phyloP scores from a whole-genome alignment of 2,888 invertebrate genomes.

The Micropterix aruncella region DNA sequence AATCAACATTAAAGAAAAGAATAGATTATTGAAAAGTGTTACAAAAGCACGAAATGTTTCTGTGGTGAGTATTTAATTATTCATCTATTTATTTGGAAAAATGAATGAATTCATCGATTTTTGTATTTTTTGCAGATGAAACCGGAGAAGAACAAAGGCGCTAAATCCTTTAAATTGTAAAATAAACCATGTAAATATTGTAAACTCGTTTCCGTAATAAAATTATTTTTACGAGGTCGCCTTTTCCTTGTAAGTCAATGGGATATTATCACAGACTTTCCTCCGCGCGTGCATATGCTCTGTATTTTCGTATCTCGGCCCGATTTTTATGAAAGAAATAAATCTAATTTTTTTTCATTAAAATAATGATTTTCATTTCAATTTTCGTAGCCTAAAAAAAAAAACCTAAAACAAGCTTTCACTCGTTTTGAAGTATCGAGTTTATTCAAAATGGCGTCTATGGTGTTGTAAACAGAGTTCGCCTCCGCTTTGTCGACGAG shows the following conservation, averaged over 20 bases:
- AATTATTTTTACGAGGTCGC: no score
- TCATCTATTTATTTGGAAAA: not conserved
- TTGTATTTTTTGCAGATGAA: not conserved
- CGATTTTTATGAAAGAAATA: no score
- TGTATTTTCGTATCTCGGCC: no score
- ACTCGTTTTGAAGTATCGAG: conserved; percentile 5
- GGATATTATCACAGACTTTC: no score
- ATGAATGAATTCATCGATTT: no score
- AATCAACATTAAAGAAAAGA: not conserved
- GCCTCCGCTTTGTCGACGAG: conserved; percentile 5
- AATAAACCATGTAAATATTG: not conserved
- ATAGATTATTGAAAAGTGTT: not conserved
- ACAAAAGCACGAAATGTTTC: not conserved
- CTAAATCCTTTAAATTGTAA: not conserved
- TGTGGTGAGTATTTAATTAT: not conserved
- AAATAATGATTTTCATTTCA: no score
- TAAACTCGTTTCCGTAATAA: no score
- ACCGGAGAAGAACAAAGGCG: not conserved
- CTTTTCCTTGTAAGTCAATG: no score
- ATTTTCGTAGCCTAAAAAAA: no score
- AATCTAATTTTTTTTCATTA: no score
- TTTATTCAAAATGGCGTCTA: conserved; percentile 29
- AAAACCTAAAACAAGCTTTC: no score
- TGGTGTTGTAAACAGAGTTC: conserved; percentile 28
- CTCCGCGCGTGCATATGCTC: no score